A percentile compares a stretch with the other conserved stretches of the same genome.
These are phyloP conservation scores for Alviniconcha strummeri DNA, from an alignment of 2,888 invertebrate species.

Conservation along the genomic window DNA sequence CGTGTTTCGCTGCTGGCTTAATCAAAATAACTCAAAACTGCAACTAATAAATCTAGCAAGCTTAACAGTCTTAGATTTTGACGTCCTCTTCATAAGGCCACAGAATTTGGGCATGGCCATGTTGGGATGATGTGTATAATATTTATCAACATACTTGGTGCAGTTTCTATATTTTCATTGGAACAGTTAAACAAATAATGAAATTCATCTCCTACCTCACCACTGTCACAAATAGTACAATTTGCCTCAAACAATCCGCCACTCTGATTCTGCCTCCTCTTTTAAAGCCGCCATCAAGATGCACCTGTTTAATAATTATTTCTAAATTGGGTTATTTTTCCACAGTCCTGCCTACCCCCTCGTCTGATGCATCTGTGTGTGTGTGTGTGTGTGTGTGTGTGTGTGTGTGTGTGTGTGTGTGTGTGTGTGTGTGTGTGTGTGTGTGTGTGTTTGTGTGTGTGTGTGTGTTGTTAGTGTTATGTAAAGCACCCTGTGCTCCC, in stretches of 20 bases:
- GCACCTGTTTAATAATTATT: not conserved
- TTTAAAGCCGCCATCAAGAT: not conserved
- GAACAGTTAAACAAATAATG: not conserved
- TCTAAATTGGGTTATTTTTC: not conserved
- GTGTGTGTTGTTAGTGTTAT: conserved; percentile 5
- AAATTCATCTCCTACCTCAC: not conserved
- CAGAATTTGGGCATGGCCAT: not conserved
- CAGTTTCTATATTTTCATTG: too few relatives aligned
- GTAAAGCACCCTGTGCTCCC: too few relatives aligned
- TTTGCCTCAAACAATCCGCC: not conserved
- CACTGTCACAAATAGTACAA: not conserved
- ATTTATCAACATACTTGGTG: too few relatives aligned
- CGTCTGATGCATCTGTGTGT: too few relatives aligned
- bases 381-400: too few relatives aligned
- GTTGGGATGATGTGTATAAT: not conserved
- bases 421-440: not conserved
- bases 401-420: conserved; percentile 11
- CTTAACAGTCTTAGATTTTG: not conserved
- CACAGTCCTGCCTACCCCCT: not conserved
- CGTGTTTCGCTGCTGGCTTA: not conserved
- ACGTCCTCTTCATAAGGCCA: not conserved
- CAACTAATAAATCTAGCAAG: not conserved
- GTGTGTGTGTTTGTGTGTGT: conserved; percentile 8
- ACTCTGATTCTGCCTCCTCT: not conserved
- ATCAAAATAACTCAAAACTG: not conserved